Conservation (phyloP, 2,888 invertebrate genomes). For the Idaea dimidiata region DNA sequence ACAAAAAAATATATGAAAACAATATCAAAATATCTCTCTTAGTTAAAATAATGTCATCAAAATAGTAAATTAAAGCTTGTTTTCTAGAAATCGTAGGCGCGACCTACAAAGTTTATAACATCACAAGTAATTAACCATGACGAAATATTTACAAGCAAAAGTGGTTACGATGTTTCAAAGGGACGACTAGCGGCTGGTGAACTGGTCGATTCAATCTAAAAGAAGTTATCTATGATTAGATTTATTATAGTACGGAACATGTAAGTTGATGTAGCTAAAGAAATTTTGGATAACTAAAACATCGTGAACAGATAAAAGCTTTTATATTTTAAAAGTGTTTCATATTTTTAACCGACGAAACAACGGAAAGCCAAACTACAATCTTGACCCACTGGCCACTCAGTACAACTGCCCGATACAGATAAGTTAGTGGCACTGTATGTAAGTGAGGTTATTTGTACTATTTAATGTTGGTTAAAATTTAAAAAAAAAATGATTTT, state of each 20-base stretch:
- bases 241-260: not conserved
- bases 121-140: slow-evolving; percentile 23
- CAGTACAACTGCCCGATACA: no score
- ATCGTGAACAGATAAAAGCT: not conserved
- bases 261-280: not conserved
- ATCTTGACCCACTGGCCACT: no score
- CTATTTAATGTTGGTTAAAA: no score
- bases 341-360: no score
- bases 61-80: slow-evolving; percentile 5
- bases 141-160: slow-evolving; percentile 21
- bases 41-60: not conserved
- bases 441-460: no score
- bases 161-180: slow-evolving; percentile 18
- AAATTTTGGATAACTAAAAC: no score
- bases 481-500: no score
- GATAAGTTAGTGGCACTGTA: no score
- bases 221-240: not conserved
- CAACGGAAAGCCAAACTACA: no score
- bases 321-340: no score
- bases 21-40: no score
- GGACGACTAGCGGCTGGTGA: not conserved
- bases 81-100: not conserved
- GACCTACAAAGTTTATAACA: slow-evolving; percentile 25
- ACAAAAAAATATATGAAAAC: no score
- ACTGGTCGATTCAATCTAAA: not conserved